phyloP scores from a whole-genome alignment of 1,140 invertebrate species.

The Drosophila chauvacae region DNA sequence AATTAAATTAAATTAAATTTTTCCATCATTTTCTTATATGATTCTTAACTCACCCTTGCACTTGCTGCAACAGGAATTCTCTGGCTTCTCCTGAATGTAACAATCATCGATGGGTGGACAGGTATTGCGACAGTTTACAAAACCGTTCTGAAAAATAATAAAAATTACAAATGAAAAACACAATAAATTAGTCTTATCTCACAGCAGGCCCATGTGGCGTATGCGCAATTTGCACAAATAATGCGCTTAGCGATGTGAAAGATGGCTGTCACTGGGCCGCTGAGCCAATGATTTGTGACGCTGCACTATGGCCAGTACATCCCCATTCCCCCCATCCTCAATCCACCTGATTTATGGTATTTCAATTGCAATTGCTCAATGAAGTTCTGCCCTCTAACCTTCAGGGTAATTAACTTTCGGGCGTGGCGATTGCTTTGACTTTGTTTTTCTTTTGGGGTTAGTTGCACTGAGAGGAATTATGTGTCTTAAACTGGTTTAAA shows the following conservation, averaged over 20 bases:
- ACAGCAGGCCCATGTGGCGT: constrained; percentile 29
- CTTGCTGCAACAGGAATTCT: constrained; percentile 88
- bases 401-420: constrained; percentile 27
- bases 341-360: constrained; percentile 22
- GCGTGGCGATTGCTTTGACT: constrained; percentile 26
- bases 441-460: constrained; percentile 25
- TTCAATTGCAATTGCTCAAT: constrained; percentile 34
- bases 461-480: not conserved
- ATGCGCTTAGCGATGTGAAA: constrained; percentile 55
- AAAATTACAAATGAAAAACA: not conserved
- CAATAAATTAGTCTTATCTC: constrained; percentile 40
- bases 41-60: constrained; percentile 88
- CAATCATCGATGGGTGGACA: constrained; percentile 90
- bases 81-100: constrained; percentile 86
- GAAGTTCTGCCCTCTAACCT: constrained; percentile 42
- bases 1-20: not conserved
- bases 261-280: constrained; percentile 51
- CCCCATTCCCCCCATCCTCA: not conserved
- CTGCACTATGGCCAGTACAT: not conserved
- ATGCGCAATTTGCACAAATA: constrained; percentile 55
- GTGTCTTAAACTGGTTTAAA: not conserved
- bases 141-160: constrained; percentile 89
- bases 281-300: constrained; percentile 51
- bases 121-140: constrained; percentile 88
- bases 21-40: not conserved